Base-by-base conservation (phyloP, 2,888 invertebrate genomes). In the Morinoia aosen region DNA sequence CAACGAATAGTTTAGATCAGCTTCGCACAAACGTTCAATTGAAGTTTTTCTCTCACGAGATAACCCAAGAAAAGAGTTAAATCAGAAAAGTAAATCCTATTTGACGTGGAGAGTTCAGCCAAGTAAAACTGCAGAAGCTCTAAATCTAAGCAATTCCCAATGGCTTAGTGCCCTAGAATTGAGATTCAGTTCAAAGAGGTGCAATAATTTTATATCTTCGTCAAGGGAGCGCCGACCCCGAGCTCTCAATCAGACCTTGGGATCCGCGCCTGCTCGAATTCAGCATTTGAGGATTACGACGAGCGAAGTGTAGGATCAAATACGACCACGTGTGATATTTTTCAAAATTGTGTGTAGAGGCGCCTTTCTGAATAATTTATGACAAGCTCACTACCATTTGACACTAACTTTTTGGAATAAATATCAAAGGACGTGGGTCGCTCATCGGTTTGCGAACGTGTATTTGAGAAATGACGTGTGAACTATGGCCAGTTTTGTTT, bases 181-280 rank as follows among this genome's bases (percentile, higher is more conserved):
- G 76, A 76, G 76, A 76, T 76, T 76, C 76, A 76, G 76, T 76
- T 76, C 12, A 76, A 16, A 76, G 76, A 76, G 33, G 76, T 33
- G 76, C 76, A 76, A 76, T 76, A 76, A 76, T 76, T 76, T 76
- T 76, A 76, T 76, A 76, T 76, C 76, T 76, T 76, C 76, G 76
- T 76, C 76, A 76, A 76, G 76, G 76, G 25, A 76, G 76, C 33
- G 76, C 76, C 10, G 76, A 33, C 25, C 33, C 76, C 10, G 8
- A 10, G 25, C 76, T 10, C 76, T 76, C 76, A 76, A 76, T 76
- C 76, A 33, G 33, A 33, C 25, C 19, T 8, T 48, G 0, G 19
- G 25, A 76, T 76, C 33, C 33, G 76, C 76, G 33, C 76, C 76
- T 76, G 76, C 76, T 76, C 7, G 76, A 76, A 76, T 76, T 33